phyloP scores from a whole-genome alignment of 2,113 vertebrate genomes.

The Microcebus ravelobensis region DNA sequence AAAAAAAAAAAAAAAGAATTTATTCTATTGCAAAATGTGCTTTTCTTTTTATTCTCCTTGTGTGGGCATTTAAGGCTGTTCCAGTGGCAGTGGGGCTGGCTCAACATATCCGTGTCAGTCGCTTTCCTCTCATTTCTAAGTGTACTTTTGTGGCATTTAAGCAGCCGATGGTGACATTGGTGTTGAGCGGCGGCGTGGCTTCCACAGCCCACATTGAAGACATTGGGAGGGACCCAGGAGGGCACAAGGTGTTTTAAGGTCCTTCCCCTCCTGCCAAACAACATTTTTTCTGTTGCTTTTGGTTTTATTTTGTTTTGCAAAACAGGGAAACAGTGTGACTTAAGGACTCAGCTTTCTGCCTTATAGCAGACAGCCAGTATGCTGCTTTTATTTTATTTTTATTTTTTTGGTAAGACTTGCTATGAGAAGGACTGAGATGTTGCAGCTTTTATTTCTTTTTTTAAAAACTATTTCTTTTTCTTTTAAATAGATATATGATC shows the following conservation, averaged over 20 bases:
- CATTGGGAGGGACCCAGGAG: constrained; percentile 49
- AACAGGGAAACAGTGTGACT: constrained; percentile 6
- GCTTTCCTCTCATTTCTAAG: constrained; percentile 70
- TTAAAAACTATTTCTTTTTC: constrained; percentile 69
- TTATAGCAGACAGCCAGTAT: constrained; percentile 26
- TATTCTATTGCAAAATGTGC: constrained; percentile 80
- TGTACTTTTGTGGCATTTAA: constrained; percentile 76
- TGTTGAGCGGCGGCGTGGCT: constrained; percentile 5
- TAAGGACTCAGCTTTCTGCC: neutral
- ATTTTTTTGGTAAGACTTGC: constrained; percentile 52
- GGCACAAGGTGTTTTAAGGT: constrained; percentile 8
- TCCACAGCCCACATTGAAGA: constrained; percentile 50
- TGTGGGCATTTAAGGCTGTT: constrained; percentile 55
- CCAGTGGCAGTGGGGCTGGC: constrained; percentile 38
- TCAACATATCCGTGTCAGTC: constrained; percentile 43
- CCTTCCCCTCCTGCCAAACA: neutral
- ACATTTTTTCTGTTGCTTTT: constrained; percentile 1
- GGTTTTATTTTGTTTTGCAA: constrained; percentile 58
- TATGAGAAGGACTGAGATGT: constrained; percentile 57
- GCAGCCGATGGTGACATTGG: constrained; percentile 70
- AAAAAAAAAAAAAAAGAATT: constrained; percentile 79
- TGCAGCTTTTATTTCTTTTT: constrained; percentile 70
- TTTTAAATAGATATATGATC: constrained; percentile 62
- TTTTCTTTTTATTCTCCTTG: constrained; percentile 82
- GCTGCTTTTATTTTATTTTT: constrained; percentile 44